A percentile compares a stretch with the other conserved stretches of the same genome.
Evolutionary conservation across 1,140 invertebrate species (phyloP).

Genomic region (Bradynema listronoti): DNA sequence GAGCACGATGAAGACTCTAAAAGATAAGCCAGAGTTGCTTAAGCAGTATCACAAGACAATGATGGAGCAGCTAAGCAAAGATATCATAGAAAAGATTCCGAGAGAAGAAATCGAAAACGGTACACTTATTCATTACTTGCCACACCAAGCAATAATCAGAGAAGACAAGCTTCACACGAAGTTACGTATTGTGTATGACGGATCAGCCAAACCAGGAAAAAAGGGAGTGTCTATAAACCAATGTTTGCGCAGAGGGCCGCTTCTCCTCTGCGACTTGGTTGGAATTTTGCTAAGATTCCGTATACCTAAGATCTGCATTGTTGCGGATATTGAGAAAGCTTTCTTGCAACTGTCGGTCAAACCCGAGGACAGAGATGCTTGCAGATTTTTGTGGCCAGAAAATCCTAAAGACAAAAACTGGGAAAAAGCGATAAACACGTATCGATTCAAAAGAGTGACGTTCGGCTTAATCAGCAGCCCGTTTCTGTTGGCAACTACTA

Average conservation of each 20-base stretch:
- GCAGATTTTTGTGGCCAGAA: slow-evolving; percentile 16
- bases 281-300: slow-evolving; percentile 18
- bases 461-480: slow-evolving; percentile 29
- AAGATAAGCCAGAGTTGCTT: no score
- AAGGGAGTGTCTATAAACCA: slow-evolving; percentile 14
- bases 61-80: no score
- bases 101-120: no score
- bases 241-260: slow-evolving; percentile 19
- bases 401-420: neutral
- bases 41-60: no score
- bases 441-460: slow-evolving; percentile 22
- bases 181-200: slow-evolving; percentile 23
- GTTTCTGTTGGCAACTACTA: slow-evolving; percentile 33
- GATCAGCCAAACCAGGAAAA: slow-evolving; percentile 16
- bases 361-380: slow-evolving; percentile 6
- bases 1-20: no score
- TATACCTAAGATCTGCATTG: neutral
- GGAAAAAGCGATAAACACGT: slow-evolving; percentile 16
- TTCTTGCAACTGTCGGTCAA: slow-evolving; percentile 7
- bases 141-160: slow-evolving; percentile 20
- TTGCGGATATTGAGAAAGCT: slow-evolving; percentile 16
- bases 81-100: no score
- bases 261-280: slow-evolving; percentile 21
- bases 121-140: slow-evolving; percentile 20
- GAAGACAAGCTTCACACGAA: slow-evolving; percentile 4